phyloP scores from a whole-genome alignment of 2,888 invertebrate genomes.

The Drosophila tripunctata region DNA sequence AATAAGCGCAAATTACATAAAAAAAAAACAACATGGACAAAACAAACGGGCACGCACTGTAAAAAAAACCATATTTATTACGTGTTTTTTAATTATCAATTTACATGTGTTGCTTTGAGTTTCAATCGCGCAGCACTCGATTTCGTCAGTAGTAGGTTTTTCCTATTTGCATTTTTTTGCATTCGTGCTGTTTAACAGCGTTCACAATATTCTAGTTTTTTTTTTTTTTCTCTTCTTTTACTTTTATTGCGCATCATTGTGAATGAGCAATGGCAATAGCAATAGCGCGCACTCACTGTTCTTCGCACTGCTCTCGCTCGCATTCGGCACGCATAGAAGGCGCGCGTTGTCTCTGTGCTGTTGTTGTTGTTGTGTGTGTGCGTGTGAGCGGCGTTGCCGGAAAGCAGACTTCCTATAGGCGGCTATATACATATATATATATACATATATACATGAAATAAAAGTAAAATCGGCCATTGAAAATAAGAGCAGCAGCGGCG shows the following conservation, averaged over 20 bases:
- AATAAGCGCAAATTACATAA: slow-evolving; percentile 70
- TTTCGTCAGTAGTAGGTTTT: slow-evolving; percentile 66
- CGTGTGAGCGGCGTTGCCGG: slow-evolving; percentile 35
- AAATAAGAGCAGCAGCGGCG: slow-evolving; percentile 29
- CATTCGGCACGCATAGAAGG: slow-evolving; percentile 31
- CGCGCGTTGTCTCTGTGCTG: slow-evolving; percentile 13
- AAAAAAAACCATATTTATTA: background rate
- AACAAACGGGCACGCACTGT: slow-evolving; percentile 17
- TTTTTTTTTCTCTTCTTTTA: slow-evolving; percentile 49
- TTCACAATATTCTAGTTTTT: slow-evolving; percentile 52
- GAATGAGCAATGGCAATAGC: slow-evolving; percentile 60
- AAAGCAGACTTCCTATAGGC: slow-evolving; percentile 49
- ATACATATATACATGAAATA: background rate
- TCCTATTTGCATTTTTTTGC: slow-evolving; percentile 44
- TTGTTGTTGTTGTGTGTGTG: slow-evolving; percentile 6
- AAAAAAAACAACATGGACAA: slow-evolving; percentile 52
- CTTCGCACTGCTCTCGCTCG: slow-evolving; percentile 37
- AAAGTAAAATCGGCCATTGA: slow-evolving; percentile 15
- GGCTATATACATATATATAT: background rate
- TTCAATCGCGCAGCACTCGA: slow-evolving; percentile 39
- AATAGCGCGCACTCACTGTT: slow-evolving; percentile 49
- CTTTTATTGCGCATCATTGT: slow-evolving; percentile 77
- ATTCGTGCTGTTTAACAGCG: slow-evolving; percentile 12
- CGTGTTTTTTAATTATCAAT: background rate
- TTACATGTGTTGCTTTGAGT: slow-evolving; percentile 43